Percentiles rank a stretch among this genome's conserved stretches.
Evolutionary conservation across 1,140 invertebrate species (phyloP).

Genomic region (Rhizoglyphus robini): DNA sequence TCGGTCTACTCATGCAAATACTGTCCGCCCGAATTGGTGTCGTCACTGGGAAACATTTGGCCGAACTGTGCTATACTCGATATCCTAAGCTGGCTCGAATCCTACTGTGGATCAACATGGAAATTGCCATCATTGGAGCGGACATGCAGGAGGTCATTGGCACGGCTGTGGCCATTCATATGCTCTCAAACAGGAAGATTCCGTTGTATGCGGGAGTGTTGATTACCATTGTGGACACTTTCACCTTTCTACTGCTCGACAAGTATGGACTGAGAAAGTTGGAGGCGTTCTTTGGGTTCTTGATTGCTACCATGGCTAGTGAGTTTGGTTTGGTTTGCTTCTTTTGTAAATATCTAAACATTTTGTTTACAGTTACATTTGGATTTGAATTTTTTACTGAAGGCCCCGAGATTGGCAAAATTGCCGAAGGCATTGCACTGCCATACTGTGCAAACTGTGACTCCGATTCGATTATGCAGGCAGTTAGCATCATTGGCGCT

Average conservation of each 20-base stretch:
- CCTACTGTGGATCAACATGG: constrained; percentile 81
- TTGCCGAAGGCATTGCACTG: constrained; percentile 63
- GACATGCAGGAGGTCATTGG: constrained; percentile 90
- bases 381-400: constrained; percentile 75
- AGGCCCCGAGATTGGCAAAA: constrained; percentile 51
- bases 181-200: constrained; percentile 62
- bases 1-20: constrained; percentile 73
- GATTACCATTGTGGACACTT: constrained; percentile 76
- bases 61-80: constrained; percentile 62
- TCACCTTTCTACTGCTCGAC: constrained; percentile 82
- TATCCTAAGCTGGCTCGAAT: constrained; percentile 63
- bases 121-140: constrained; percentile 83
- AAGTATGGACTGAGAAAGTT: constrained; percentile 80
- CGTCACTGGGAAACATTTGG: constrained; percentile 65
- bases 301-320: constrained; percentile 66
- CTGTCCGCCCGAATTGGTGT: constrained; percentile 67
- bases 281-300: constrained; percentile 68
- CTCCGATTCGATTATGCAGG: constrained; percentile 53
- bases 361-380: constrained; percentile 73
- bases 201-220: constrained; percentile 71
- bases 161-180: constrained; percentile 72
- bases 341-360: too few relatives aligned
- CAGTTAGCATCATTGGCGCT: constrained; percentile 76
- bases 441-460: constrained; percentile 64
- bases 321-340: neutral